phyloP scores from a whole-genome alignment of 2,888 invertebrate species.

The Tenthredo livida region DNA sequence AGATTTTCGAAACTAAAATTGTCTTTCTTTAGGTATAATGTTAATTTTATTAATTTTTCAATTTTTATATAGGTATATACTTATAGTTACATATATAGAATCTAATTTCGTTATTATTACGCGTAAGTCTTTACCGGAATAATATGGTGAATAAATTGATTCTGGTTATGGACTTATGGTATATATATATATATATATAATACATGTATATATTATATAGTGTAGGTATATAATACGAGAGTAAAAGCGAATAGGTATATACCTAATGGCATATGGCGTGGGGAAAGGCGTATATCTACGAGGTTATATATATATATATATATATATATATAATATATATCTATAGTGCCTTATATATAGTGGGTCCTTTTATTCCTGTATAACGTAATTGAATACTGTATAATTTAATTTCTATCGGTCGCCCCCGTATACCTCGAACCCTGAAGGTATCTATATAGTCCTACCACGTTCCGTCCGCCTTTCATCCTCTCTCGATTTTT shows the following conservation, averaged over 20 bases:
- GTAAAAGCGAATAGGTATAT: not conserved
- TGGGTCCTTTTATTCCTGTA: slow-evolving; percentile 43
- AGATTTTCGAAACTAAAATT: no score
- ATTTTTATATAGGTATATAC: not conserved
- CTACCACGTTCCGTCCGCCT: slow-evolving; percentile 71
- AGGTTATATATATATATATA: slow-evolving; percentile 22
- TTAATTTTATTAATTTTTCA: no score
- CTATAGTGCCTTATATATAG: not conserved
- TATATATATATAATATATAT: slow-evolving; percentile 33
- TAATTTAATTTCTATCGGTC: slow-evolving; percentile 77
- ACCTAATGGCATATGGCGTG: not conserved
- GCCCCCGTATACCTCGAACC: slow-evolving; percentile 45
- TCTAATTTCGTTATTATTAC: not conserved
- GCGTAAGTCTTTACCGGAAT: not conserved
- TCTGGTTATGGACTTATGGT: not conserved
- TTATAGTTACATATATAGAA: not conserved
- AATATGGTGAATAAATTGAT: not conserved
- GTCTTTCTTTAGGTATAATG: no score
- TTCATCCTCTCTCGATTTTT: slow-evolving; percentile 74
- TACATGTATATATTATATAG: not conserved
- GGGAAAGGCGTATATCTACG: not conserved
- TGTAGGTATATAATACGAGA: not conserved
- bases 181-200: not conserved
- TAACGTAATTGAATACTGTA: slow-evolving; percentile 77
- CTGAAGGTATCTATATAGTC: slow-evolving; percentile 28